These are phyloP conservation scores for Emydoidea blandingii DNA, from an alignment of 2,797 vertebrate genomes.

Conservation along the genomic window DNA sequence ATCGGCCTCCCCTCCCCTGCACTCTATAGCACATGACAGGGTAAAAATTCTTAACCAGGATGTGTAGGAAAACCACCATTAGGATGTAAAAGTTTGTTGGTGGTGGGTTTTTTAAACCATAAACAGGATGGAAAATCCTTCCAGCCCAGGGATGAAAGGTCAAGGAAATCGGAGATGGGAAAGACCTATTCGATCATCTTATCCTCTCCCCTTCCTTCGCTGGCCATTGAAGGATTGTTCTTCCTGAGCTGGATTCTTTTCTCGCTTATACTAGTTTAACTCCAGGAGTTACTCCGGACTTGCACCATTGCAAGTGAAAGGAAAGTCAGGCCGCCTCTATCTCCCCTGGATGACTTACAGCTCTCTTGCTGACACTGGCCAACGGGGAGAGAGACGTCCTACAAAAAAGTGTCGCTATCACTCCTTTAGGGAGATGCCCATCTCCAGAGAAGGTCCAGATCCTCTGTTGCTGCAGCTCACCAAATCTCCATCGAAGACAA, in stretches of 20 bases:
- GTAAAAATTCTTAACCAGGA: not conserved
- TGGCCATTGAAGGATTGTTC: not conserved
- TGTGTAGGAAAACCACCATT: rapidly evolving
- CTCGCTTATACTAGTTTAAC: not conserved
- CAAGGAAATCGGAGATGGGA: conserved; percentile 8
- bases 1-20: not conserved
- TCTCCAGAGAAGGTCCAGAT: not conserved
- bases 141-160: not conserved
- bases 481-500: not conserved
- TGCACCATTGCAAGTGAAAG: not conserved
- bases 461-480: not conserved
- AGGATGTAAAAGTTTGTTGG: not conserved
- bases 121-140: conserved; percentile 26
- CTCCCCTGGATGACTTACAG: not conserved
- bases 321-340: not conserved
- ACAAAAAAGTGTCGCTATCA: not conserved
- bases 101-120: not conserved
- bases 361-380: not conserved
- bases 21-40: not conserved
- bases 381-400: not conserved
- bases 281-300: not conserved
- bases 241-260: not conserved
- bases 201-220: not conserved
- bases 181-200: not conserved
- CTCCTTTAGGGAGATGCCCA: not conserved